Conservation (phyloP, 2,113 vertebrate species). For the Misgurnus mizolepis region DNA sequence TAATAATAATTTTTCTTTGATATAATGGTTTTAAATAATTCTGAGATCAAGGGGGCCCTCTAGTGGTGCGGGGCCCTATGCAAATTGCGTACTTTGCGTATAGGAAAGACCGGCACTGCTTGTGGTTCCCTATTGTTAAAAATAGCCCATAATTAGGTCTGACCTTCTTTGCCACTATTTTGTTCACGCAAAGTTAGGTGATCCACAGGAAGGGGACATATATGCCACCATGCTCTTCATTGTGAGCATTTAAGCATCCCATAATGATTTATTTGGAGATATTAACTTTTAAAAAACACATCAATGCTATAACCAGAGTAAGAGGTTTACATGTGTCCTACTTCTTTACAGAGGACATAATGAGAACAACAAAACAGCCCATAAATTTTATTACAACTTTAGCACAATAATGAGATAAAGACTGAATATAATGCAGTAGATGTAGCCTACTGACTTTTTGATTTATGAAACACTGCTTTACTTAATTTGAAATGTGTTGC, state of each 20-base stretch:
- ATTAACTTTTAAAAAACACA: constrained; percentile 24
- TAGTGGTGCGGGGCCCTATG: too few relatives aligned
- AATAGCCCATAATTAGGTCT: constrained; percentile 25
- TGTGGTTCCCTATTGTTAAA: not conserved
- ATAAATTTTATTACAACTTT: not conserved
- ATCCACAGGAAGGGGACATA: constrained; percentile 8
- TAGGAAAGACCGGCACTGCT: too few relatives aligned
- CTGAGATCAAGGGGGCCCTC: too few relatives aligned
- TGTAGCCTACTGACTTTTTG: not conserved
- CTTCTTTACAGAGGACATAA: constrained; percentile 10
- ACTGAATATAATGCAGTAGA: too few relatives aligned
- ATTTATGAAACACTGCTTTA: not conserved
- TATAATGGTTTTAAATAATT: too few relatives aligned
- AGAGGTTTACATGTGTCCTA: constrained; percentile 7
- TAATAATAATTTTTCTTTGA: too few relatives aligned
- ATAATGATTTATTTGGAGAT: constrained; percentile 10
- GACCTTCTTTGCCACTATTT: constrained; percentile 17
- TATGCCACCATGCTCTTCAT: not conserved
- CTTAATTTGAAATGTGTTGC: too few relatives aligned
- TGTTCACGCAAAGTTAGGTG: constrained; percentile 18
- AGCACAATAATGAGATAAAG: not conserved
- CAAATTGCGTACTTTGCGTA: too few relatives aligned
- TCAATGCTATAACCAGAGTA: not conserved
- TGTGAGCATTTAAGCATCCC: not conserved
- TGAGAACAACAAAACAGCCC: not conserved